These are phyloP conservation scores for Villa cingulata DNA, from an alignment of 2,888 invertebrate species.

Conservation along the genomic window DNA sequence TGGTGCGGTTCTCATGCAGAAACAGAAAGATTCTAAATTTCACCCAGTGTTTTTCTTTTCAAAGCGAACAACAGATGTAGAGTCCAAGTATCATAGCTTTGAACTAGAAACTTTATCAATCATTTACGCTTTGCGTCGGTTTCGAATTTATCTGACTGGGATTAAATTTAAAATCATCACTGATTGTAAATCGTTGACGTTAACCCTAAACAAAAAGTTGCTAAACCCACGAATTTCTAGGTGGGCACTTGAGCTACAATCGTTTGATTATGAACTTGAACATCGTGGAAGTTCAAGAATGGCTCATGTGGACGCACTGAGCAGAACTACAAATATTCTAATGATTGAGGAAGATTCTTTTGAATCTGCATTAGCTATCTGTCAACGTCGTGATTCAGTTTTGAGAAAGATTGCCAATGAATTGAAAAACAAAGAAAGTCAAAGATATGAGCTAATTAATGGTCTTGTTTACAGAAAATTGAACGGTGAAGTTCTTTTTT, in stretches of 20 bases:
- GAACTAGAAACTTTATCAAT: slow-evolving; percentile 22
- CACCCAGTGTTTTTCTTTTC: slow-evolving; percentile 23
- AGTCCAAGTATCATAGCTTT: slow-evolving; percentile 20
- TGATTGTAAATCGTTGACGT: slow-evolving; percentile 17
- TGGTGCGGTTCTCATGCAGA: too few relatives aligned
- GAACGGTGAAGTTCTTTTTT: slow-evolving; percentile 2
- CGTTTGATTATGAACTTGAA: slow-evolving; percentile 14
- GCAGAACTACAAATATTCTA: slow-evolving; percentile 8
- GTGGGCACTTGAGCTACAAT: slow-evolving; percentile 14
- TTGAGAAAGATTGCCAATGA: slow-evolving; percentile 11
- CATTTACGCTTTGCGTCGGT: slow-evolving; percentile 18
- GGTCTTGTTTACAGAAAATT: slow-evolving; percentile 4
- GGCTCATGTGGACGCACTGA: slow-evolving; percentile 22
- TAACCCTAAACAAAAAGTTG: slow-evolving; percentile 14
- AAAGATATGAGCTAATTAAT: neutral
- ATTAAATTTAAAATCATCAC: slow-evolving; percentile 18
- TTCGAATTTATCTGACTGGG: slow-evolving; percentile 17
- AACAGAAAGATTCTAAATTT: slow-evolving; percentile 14
- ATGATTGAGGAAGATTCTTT: neutral
- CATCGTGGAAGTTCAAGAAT: slow-evolving; percentile 15
- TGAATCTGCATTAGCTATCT: neutral
- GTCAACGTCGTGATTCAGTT: slow-evolving; percentile 8
- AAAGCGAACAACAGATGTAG: slow-evolving; percentile 16
- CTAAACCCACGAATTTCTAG: slow-evolving; percentile 14
- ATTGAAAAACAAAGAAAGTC: slow-evolving; percentile 10